These are phyloP conservation scores for Boulengeromyrus knoepffleri DNA, from an alignment of 2,113 vertebrate species.

Conservation along the genomic window DNA sequence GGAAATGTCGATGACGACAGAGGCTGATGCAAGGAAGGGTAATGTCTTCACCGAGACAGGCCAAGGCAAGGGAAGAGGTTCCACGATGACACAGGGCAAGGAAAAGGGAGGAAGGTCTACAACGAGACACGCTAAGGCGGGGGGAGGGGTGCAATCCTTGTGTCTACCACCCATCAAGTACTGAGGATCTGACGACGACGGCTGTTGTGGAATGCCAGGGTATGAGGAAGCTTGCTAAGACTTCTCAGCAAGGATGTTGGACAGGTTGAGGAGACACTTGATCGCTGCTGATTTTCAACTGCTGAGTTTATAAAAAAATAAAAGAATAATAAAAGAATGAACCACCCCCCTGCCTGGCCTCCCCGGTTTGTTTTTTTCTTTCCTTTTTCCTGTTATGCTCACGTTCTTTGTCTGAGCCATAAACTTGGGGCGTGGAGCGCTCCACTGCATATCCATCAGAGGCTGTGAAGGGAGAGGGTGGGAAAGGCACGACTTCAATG, in stretches of 20 bases:
- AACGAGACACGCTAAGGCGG: neutral
- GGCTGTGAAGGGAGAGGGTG: neutral
- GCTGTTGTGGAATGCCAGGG: neutral
- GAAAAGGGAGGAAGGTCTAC: neutral
- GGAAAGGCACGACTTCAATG: neutral
- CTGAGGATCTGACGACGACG: neutral
- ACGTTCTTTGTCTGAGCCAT: slow-evolving; percentile 1
- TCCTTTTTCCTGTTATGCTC: slow-evolving; percentile 9
- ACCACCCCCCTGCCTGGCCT: neutral
- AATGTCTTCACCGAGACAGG: neutral
- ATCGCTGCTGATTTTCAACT: slow-evolving; percentile 52
- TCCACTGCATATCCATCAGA: neutral
- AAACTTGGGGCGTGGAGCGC: neutral
- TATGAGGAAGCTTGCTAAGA: neutral
- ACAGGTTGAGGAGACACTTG: slow-evolving; percentile 33
- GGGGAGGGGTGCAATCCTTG: neutral
- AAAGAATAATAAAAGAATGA: neutral
- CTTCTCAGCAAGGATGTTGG: slow-evolving; percentile 5
- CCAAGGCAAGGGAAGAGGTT: neutral
- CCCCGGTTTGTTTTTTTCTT: neutral
- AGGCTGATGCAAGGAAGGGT: neutral
- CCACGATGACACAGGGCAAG: neutral
- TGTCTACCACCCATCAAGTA: neutral
- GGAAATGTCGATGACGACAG: neutral
- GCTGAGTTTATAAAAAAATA: slow-evolving; percentile 20